These are phyloP conservation scores for Mus minutoides DNA, from an alignment of 2,797 vertebrate species.

Conservation along the genomic window DNA sequence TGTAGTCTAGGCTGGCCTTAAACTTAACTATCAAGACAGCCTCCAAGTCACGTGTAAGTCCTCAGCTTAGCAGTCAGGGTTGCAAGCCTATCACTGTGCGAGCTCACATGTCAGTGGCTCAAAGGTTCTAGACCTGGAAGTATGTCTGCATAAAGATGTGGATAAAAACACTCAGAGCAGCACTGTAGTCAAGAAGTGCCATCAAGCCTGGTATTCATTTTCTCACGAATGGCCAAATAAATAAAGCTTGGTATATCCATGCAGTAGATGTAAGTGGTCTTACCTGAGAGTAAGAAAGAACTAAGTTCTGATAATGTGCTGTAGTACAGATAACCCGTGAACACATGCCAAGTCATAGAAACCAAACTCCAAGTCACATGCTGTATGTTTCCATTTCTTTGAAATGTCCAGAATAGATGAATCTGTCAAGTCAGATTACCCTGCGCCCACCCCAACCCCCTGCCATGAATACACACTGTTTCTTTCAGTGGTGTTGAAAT, in stretches of 20 bases:
- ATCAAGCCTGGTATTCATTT: background rate
- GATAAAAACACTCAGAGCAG: background rate
- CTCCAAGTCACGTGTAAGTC: background rate
- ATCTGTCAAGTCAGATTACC: background rate
- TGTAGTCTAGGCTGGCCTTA: background rate
- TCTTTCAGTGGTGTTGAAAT: background rate
- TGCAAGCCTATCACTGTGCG: background rate
- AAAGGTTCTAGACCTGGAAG: background rate
- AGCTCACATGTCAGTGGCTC: background rate
- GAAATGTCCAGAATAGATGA: background rate
- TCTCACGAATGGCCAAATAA: background rate
- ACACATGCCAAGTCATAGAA: background rate
- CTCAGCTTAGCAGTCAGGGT: background rate
- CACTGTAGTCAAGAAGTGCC: background rate
- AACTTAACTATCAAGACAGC: background rate
- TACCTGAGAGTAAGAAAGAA: background rate
- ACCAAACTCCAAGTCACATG: background rate
- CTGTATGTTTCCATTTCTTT: background rate
- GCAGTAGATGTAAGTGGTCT: background rate
- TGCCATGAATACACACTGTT: background rate
- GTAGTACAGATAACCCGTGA: background rate
- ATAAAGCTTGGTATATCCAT: background rate
- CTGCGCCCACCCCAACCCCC: background rate
- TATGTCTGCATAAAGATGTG: background rate
- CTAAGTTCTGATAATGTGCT: background rate